These are phyloP conservation scores for Apotomis turbidana DNA, from an alignment of 2,888 invertebrate species.

Conservation along the genomic window DNA sequence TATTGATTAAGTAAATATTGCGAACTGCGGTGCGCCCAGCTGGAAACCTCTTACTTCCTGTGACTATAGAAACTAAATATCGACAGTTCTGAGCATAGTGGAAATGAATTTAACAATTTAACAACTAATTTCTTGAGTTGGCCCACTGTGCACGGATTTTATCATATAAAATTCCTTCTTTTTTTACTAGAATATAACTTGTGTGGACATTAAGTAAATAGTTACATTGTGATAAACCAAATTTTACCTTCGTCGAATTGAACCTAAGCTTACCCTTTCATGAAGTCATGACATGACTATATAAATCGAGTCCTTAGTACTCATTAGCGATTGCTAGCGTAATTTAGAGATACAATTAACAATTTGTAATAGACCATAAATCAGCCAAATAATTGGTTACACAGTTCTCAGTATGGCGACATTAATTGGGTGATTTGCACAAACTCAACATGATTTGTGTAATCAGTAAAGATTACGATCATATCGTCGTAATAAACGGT, in stretches of 20 bases:
- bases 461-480: constrained; percentile 29
- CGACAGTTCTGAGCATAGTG: too few relatives aligned
- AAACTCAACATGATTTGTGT: constrained; percentile 22
- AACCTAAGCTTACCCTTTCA: neutral
- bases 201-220: too few relatives aligned
- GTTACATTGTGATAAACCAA: too few relatives aligned
- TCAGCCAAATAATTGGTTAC: constrained; percentile 19
- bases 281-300: neutral
- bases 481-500: constrained; percentile 11
- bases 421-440: constrained; percentile 30
- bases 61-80: too few relatives aligned
- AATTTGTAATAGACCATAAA: constrained; percentile 22
- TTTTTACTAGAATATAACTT: too few relatives aligned
- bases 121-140: too few relatives aligned
- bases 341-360: constrained; percentile 14
- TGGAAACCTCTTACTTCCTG: constrained; percentile 18
- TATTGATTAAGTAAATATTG: constrained; percentile 17
- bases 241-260: too few relatives aligned
- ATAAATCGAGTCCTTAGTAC: neutral
- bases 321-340: constrained; percentile 10
- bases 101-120: too few relatives aligned
- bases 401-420: constrained; percentile 4
- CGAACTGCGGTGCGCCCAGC: neutral
- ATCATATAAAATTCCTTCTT: too few relatives aligned
- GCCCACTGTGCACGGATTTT: too few relatives aligned